Conservation (phyloP, 2,113 vertebrate species). For the Zapus hudsonius region DNA sequence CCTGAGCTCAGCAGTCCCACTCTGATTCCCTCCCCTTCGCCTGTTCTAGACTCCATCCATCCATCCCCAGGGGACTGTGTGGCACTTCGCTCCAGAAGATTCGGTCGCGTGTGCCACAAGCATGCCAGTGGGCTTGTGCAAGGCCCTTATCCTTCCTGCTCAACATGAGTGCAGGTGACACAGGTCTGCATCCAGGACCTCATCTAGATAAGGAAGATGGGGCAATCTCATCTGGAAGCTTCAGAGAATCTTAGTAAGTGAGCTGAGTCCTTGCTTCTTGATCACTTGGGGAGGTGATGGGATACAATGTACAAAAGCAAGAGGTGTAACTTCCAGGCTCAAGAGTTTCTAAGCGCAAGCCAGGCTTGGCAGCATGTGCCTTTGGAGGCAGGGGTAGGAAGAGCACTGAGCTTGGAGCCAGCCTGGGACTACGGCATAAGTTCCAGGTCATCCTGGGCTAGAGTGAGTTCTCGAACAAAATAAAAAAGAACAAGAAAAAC, state of each 20-base stretch:
- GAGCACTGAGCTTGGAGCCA: no score
- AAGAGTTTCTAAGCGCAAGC: no score
- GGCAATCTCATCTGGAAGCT: not conserved
- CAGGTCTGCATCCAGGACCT: accelerated
- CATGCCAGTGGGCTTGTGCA: not conserved
- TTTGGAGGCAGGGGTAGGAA: no score
- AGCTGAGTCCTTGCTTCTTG: not conserved
- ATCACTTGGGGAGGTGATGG: not conserved
- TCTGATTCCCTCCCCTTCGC: not conserved
- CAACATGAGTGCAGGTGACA: accelerated
- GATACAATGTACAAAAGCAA: not conserved
- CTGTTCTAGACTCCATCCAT: not conserved
- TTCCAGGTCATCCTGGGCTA: no score
- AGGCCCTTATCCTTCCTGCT: not conserved
- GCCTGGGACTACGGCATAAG: no score
- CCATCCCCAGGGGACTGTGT: not conserved
- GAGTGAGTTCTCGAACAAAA: no score
- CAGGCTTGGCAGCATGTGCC: no score
- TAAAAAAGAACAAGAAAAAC: no score
- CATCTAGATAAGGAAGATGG: no score
- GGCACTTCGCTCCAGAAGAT: not conserved
- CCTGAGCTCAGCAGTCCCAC: accelerated
- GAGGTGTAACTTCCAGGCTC: not conserved
- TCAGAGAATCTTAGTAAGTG: not conserved
- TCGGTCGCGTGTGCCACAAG: not conserved